phyloP scores from a whole-genome alignment of 2,888 invertebrate genomes.

The Pecten maximus region DNA sequence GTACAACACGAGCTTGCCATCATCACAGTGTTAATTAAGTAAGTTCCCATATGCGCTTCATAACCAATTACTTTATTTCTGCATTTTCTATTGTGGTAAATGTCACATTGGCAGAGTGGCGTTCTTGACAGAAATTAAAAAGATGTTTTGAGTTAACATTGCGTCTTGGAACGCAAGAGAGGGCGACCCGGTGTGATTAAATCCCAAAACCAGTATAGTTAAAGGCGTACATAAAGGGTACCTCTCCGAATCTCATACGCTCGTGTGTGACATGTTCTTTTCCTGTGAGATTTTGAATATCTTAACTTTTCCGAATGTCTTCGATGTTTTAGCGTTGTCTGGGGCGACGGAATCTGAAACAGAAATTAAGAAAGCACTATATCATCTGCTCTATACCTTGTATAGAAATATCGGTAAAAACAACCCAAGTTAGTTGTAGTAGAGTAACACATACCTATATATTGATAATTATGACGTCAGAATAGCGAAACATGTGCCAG shows the following conservation, averaged over 20 bases:
- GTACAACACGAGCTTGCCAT: neutral
- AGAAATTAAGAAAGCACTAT: neutral
- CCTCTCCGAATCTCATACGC: too few species aligned
- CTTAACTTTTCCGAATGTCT: neutral
- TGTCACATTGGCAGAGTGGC: neutral
- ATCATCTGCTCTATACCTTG: too few species aligned
- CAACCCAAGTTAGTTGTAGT: too few species aligned
- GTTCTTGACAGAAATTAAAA: neutral
- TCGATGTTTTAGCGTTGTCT: neutral
- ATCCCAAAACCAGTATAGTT: neutral
- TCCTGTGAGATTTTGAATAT: neutral
- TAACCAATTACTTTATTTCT: slow-evolving; percentile 8
- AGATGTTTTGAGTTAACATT: neutral
- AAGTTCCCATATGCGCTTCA: neutral
- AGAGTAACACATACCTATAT: too few species aligned
- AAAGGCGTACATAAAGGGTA: neutral
- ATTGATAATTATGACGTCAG: too few species aligned
- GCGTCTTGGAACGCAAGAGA: neutral
- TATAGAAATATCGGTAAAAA: too few species aligned
- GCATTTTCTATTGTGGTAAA: neutral
- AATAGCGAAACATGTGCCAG: too few species aligned
- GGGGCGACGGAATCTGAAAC: neutral
- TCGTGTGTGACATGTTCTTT: neutral
- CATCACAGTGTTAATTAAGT: neutral
- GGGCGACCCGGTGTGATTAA: neutral